These are phyloP conservation scores for Stramonita haemastoma DNA, from an alignment of 2,888 invertebrate genomes.

Conservation along the genomic window DNA sequence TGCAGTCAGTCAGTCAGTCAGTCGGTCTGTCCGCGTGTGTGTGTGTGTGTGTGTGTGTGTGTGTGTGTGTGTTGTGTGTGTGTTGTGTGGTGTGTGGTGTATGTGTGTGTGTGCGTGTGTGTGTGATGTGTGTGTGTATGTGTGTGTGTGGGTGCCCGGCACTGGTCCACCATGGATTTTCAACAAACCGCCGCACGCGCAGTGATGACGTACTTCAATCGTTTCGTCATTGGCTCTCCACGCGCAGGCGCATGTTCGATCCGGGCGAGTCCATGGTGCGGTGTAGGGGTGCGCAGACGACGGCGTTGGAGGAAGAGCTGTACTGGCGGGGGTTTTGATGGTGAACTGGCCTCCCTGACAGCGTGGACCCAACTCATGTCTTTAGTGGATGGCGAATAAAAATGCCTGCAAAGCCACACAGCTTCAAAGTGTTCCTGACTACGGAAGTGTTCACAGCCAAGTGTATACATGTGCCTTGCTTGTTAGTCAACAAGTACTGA, in stretches of 20 bases:
- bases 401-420: constrained; percentile 10
- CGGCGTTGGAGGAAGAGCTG: not conserved
- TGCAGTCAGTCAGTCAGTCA: too few species aligned
- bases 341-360: constrained; percentile 26
- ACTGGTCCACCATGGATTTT: not conserved
- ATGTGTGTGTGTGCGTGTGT: not conserved
- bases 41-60: not conserved
- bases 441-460: not conserved
- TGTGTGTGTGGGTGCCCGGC: not conserved
- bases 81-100: not conserved
- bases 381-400: constrained; percentile 29
- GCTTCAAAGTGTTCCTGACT: not conserved
- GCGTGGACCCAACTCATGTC: constrained; percentile 34
- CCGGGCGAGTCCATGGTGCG: not conserved
- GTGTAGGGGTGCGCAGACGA: not conserved
- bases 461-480: not conserved
- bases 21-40: not conserved
- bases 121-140: constrained; percentile 1
- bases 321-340: constrained; percentile 17
- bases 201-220: constrained; percentile 6
- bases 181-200: constrained; percentile 19
- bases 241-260: constrained; percentile 32
- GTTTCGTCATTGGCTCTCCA: constrained; percentile 22
- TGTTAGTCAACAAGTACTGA: not conserved
- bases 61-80: not conserved